These are phyloP conservation scores for Cavia porcellus DNA, from an alignment of 2,113 vertebrate species.

Conservation along the genomic window DNA sequence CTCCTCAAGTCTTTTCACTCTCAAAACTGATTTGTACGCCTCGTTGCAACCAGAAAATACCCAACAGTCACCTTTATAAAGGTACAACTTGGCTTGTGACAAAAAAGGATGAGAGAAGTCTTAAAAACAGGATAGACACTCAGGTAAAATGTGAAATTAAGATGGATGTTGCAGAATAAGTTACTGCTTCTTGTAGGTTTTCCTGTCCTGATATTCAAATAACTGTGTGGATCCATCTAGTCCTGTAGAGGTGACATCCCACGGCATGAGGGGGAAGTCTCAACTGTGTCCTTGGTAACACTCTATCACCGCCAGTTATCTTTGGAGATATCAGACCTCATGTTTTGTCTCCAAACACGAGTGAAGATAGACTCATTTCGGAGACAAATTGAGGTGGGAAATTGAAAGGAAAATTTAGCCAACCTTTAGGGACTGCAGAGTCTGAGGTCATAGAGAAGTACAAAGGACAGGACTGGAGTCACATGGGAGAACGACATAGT, in stretches of 20 bases:
- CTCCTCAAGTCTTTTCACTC: not conserved
- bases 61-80: not conserved
- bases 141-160: not conserved
- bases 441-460: not conserved
- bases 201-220: not conserved
- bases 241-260: not conserved
- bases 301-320: not conserved
- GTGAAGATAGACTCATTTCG: not conserved
- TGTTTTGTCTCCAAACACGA: not conserved
- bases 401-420: not conserved
- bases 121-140: not conserved
- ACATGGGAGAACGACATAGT: not conserved
- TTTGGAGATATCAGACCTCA: not conserved
- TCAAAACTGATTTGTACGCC: not conserved
- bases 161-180: not conserved
- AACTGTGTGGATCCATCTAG: not conserved
- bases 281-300: not conserved
- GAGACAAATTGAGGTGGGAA: not conserved
- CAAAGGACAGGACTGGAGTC: not conserved
- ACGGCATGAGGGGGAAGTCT: not conserved
- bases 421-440: not conserved
- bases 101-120: not conserved
- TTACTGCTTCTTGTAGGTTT: not conserved
- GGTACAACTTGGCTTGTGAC: not conserved
- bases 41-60: not conserved